phyloP scores from a whole-genome alignment of 2,113 vertebrate species.

The Cheirogaleus medius region DNA sequence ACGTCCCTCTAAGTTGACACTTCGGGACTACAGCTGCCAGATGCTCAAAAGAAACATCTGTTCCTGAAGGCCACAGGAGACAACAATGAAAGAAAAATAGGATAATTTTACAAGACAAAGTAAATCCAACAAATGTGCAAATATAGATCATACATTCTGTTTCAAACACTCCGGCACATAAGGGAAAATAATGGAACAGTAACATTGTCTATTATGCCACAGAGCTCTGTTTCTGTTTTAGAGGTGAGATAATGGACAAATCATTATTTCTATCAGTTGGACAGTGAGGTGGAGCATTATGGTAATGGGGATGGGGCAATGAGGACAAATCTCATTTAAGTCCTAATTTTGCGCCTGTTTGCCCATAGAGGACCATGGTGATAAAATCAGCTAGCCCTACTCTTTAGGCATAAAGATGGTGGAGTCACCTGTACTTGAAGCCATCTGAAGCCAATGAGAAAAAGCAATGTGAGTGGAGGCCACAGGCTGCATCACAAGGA shows the following conservation, averaged over 20 bases:
- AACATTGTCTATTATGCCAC: neutral
- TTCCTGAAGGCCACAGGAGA: slow-evolving; percentile 15
- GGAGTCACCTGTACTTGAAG: neutral
- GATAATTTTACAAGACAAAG: slow-evolving; percentile 56
- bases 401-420: neutral
- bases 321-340: neutral
- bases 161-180: neutral
- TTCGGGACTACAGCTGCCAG: neutral
- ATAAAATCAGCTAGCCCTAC: neutral
- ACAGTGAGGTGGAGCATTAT: neutral
- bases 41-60: slow-evolving; percentile 52
- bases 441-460: neutral
- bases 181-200: neutral
- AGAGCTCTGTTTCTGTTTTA: neutral
- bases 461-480: neutral
- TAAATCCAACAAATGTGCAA: slow-evolving; percentile 38
- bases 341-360: neutral
- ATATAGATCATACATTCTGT: neutral
- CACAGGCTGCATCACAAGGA: neutral
- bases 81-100: slow-evolving; percentile 16
- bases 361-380: accelerated
- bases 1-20: neutral
- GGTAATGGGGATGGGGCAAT: neutral
- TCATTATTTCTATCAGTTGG: neutral
- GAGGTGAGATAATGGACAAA: neutral